phyloP scores from a whole-genome alignment of 2,113 vertebrate genomes.

The Thalassarche chlororhynchos region DNA sequence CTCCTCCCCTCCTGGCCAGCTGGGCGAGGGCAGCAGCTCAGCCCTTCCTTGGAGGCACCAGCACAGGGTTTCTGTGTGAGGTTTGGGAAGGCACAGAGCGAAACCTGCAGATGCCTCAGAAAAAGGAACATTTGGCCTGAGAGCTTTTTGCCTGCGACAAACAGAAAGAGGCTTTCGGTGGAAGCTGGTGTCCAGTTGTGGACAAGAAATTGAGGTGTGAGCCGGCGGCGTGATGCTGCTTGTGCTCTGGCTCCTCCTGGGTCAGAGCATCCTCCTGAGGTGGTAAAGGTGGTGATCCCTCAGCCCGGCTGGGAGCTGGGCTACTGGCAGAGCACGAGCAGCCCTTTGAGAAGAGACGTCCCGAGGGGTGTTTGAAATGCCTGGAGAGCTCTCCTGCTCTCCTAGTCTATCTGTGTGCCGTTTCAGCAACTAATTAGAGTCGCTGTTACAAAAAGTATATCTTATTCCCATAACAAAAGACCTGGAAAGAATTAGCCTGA shows the following conservation, averaged over 20 bases:
- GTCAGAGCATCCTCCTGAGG: neutral
- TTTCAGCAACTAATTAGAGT: neutral
- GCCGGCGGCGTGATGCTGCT: neutral
- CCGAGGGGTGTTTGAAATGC: neutral
- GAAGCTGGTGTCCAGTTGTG: neutral
- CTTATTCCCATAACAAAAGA: constrained; percentile 27
- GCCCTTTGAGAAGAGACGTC: neutral
- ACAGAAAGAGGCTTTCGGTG: neutral
- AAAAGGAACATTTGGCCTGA: neutral
- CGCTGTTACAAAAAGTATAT: neutral
- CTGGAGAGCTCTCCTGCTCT: neutral
- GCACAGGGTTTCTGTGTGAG: neutral
- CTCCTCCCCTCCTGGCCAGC: neutral
- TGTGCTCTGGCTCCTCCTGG: neutral
- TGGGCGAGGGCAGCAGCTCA: neutral
- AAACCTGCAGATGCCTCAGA: neutral
- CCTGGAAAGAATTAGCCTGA: neutral
- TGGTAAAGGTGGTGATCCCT: neutral
- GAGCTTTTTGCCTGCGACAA: neutral
- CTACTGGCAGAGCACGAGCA: neutral
- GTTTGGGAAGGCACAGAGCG: neutral
- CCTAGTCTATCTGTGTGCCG: neutral
- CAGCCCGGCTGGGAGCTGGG: neutral
- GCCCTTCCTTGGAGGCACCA: neutral
- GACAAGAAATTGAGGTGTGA: neutral